A percentile compares a stretch with the other conserved stretches of the same genome.
phyloP scores from a whole-genome alignment of 2,113 vertebrate genomes.

The Amblyopsis rosae region DNA sequence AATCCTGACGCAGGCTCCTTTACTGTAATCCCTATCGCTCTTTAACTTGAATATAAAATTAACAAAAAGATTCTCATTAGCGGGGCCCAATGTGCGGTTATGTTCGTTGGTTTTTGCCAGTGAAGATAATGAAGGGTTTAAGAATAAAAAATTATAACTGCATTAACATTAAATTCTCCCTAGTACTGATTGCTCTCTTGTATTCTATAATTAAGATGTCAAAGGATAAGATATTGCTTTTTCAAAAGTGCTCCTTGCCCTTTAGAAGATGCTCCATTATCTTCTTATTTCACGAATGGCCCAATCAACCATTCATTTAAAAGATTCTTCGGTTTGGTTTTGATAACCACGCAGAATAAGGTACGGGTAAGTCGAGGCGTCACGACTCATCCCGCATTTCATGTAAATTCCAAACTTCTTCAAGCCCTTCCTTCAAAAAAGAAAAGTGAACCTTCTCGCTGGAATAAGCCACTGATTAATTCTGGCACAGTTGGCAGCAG shows the following conservation, averaged over 20 bases:
- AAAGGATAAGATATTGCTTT: conserved; percentile 23
- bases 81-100: conserved; percentile 5
- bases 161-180: conserved; percentile 41
- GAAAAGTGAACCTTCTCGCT: conserved; percentile 48
- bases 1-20: conserved; percentile 4
- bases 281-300: conserved; percentile 25
- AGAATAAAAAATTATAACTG: conserved; percentile 22
- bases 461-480: conserved; percentile 63
- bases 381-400: background rate
- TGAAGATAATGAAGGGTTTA: conserved; percentile 41
- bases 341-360: conserved; percentile 17
- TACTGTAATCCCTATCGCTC: conserved; percentile 7
- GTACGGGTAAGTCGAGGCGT: conserved; percentile 3
- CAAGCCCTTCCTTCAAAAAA: conserved; percentile 34
- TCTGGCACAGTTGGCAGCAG: conserved; percentile 58
- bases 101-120: conserved; percentile 22
- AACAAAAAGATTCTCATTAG: conserved; percentile 25
- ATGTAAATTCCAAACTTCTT: conserved; percentile 29
- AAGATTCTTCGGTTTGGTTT: background rate
- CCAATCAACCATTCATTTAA: conserved; percentile 30
- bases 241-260: conserved; percentile 14
- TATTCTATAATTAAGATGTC: conserved; percentile 42
- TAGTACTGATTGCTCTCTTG: conserved; percentile 25
- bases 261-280: conserved; percentile 15
- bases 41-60: background rate